A percentile compares a stretch with the other conserved stretches of the same genome.
Conservation (phyloP, 2,888 invertebrate genomes). For the Perizoma flavofasciatum region DNA sequence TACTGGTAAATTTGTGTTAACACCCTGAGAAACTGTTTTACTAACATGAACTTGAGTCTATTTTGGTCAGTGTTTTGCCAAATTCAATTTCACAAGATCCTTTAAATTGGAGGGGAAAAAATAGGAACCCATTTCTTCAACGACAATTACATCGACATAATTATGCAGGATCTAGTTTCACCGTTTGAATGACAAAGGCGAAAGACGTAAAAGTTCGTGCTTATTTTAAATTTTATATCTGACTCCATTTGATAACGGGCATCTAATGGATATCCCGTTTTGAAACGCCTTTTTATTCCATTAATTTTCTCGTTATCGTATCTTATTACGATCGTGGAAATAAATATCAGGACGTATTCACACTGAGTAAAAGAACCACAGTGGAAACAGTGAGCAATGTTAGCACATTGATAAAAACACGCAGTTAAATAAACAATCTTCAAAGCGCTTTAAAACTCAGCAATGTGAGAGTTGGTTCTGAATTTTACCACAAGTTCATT, state of each 20-base stretch:
- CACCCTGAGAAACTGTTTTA: not conserved
- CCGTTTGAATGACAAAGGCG: constrained; percentile 8
- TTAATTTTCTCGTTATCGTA: constrained; percentile 34
- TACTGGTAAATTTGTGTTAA: too few species aligned
- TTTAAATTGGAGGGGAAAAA: not conserved
- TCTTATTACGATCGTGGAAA: constrained; percentile 32
- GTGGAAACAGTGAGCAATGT: not conserved
- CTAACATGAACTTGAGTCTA: constrained; percentile 5
- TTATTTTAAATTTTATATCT: constrained; percentile 15
- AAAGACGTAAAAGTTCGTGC: constrained; percentile 6
- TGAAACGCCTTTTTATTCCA: constrained; percentile 31
- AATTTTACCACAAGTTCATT: too few species aligned
- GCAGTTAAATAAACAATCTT: too few species aligned
- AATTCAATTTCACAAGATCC: constrained; percentile 13
- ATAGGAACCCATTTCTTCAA: constrained; percentile 11
- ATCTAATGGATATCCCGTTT: constrained; percentile 26
- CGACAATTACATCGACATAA: constrained; percentile 10
- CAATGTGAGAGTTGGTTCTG: too few species aligned
- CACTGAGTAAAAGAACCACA: not conserved
- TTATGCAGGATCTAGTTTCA: constrained; percentile 19
- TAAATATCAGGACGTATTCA: constrained; percentile 20
- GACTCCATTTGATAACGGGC: constrained; percentile 20
- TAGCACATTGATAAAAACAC: too few species aligned
- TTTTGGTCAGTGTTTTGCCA: constrained; percentile 4
- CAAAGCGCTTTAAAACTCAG: too few species aligned